phyloP scores from a whole-genome alignment of 2,797 vertebrate species.

The Crypturellus tataupa region DNA sequence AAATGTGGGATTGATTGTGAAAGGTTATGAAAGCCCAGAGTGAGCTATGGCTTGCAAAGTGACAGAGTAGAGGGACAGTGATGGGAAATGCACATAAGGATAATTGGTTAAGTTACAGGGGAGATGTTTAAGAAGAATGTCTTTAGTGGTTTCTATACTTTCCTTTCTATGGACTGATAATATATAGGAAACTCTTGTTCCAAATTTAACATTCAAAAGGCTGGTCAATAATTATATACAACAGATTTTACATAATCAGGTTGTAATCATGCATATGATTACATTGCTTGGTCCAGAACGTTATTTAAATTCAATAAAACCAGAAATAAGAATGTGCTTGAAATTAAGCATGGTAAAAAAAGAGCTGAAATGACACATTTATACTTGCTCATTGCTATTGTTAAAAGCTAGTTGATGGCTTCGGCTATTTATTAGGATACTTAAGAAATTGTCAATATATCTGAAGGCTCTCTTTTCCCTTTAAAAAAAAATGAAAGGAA shows the following conservation, averaged over 20 bases:
- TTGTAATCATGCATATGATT: not conserved
- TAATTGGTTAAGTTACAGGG: not conserved
- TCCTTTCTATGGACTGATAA: not conserved
- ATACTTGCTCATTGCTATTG: not conserved
- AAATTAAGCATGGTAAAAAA: not conserved
- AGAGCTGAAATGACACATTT: not conserved
- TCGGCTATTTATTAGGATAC: not conserved
- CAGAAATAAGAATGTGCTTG: not conserved
- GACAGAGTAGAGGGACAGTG: not conserved
- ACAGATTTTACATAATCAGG: not conserved
- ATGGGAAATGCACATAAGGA: not conserved
- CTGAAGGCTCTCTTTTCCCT: not conserved
- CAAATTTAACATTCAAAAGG: not conserved
- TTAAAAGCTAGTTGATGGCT: not conserved
- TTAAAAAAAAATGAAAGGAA: not conserved
- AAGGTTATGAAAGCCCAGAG: constrained; percentile 14
- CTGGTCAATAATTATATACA: not conserved
- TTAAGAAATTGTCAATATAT: not conserved
- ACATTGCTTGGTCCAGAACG: not conserved
- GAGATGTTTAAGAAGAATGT: not conserved
- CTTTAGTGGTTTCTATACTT: not conserved
- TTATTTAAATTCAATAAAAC: not conserved
- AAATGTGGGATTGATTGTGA: not conserved
- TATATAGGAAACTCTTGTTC: not conserved
- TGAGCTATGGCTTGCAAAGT: not conserved